Percentiles rank a stretch among this genome's conserved stretches.
Conservation (phyloP, 2,888 invertebrate genomes). For the Rotaria sp. region DNA sequence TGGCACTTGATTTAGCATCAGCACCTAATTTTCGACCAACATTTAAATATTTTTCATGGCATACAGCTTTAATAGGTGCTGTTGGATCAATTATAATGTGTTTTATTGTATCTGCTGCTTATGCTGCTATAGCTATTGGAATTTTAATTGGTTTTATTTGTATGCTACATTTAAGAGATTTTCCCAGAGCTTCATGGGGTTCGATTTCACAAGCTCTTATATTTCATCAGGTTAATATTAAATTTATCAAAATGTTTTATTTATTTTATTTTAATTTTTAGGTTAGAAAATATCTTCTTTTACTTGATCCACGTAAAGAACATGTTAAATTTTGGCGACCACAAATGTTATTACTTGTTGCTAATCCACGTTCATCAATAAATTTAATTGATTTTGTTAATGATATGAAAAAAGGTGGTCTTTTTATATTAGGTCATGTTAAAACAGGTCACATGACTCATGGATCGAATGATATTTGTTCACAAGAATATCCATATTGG, state of each 20-base stretch:
- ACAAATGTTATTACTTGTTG: slow-evolving; percentile 82
- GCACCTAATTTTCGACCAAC: slow-evolving; percentile 95
- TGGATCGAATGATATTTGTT: slow-evolving; percentile 64
- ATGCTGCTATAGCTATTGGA: slow-evolving; percentile 78
- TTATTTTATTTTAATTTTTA: neutral
- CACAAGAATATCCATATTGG: slow-evolving; percentile 78
- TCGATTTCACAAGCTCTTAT: slow-evolving; percentile 97
- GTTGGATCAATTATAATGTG: slow-evolving; percentile 80
- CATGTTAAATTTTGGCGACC: slow-evolving; percentile 99
- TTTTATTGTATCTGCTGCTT: slow-evolving; percentile 84
- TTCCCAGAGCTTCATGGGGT: slow-evolving; percentile 78
- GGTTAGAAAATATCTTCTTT: slow-evolving; percentile 78
- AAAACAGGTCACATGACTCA: slow-evolving; percentile 60
- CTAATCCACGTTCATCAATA: slow-evolving; percentile 79
- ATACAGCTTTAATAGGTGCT: slow-evolving; percentile 78
- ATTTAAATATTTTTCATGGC: slow-evolving; percentile 90
- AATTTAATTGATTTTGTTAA: slow-evolving; percentile 93
- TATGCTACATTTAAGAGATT: slow-evolving; percentile 72
- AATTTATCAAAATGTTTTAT: neutral
- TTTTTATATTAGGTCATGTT: slow-evolving; percentile 80
- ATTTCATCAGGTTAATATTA: slow-evolving; percentile 74
- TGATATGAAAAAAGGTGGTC: slow-evolving; percentile 81
- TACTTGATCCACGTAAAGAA: slow-evolving; percentile 87
- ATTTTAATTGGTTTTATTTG: slow-evolving; percentile 76
- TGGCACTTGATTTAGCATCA: slow-evolving; percentile 87